These are phyloP conservation scores for Triplophysa bombifrons DNA, from an alignment of 2,797 vertebrate species.

Conservation along the genomic window DNA sequence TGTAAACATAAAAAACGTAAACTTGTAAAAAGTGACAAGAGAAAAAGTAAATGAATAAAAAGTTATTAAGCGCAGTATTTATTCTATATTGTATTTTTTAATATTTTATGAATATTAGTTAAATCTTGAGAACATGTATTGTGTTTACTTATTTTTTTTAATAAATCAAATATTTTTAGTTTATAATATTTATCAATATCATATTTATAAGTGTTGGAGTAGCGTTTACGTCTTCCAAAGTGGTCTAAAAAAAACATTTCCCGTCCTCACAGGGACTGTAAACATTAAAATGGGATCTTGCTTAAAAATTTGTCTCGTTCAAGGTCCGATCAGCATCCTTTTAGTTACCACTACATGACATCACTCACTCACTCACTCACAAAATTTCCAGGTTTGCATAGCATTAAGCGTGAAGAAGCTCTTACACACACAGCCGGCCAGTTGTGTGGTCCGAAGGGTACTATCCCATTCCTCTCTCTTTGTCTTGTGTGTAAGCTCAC, in stretches of 20 bases:
- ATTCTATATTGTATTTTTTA: too few species aligned
- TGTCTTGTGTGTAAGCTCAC: slow-evolving; percentile 47
- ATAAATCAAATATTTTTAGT: too few species aligned
- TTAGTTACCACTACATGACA: too few species aligned
- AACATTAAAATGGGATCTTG: background rate
- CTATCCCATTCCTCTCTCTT: slow-evolving; percentile 61
- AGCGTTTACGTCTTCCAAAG: too few species aligned
- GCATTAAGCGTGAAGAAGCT: slow-evolving; percentile 72
- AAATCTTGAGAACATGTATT: too few species aligned
- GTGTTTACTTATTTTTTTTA: too few species aligned
- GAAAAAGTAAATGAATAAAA: too few species aligned
- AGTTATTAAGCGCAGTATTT: too few species aligned
- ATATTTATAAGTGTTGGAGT: too few species aligned
- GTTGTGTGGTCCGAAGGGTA: slow-evolving; percentile 79
- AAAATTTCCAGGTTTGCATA: slow-evolving; percentile 28
- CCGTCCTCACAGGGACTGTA: too few species aligned
- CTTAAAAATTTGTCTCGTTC: background rate
- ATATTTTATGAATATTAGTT: background rate
- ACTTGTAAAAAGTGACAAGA: too few species aligned
- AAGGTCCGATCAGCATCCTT: background rate
- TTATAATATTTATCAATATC: too few species aligned
- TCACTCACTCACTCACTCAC: background rate
- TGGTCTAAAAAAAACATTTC: background rate
- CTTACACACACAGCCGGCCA: slow-evolving; percentile 72
- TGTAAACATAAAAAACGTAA: background rate